Evolutionary conservation across 2,888 invertebrate species (phyloP).

Genomic region (Ophion ellenae): DNA sequence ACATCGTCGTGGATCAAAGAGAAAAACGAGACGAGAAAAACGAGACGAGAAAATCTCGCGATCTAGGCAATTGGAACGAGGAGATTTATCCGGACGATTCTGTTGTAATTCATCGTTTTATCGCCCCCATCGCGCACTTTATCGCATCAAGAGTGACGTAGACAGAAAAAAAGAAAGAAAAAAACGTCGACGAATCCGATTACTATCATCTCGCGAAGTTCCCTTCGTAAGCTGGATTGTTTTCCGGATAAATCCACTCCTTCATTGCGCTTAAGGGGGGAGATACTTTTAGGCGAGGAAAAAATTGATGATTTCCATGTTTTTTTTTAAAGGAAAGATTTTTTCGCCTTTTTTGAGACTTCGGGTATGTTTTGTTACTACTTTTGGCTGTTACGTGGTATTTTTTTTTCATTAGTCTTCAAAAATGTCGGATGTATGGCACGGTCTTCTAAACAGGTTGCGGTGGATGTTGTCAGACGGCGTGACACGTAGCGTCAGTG

Average conservation of each 20-base stretch:
- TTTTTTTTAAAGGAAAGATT: no score
- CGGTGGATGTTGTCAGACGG: no score
- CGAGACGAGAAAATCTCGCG: constrained; percentile 15
- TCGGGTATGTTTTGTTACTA: no score
- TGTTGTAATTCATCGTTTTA: constrained; percentile 25
- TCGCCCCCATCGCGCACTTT: not conserved
- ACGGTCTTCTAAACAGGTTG: no score
- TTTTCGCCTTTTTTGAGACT: no score
- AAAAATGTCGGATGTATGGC: no score
- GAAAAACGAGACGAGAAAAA: constrained; percentile 14
- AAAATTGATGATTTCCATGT: no score
- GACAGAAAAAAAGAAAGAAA: not conserved
- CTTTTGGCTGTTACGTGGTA: no score
- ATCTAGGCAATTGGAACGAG: constrained; percentile 33
- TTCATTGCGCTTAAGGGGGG: not conserved
- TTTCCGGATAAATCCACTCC: constrained; percentile 17
- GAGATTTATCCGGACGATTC: constrained; percentile 32
- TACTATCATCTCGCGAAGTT: not conserved
- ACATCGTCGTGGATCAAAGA: not conserved
- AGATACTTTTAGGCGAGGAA: no score
- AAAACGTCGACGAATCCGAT: not conserved
- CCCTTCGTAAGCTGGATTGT: not conserved
- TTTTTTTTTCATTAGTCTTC: no score
- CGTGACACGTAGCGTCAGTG: no score
- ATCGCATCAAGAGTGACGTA: not conserved